Base-by-base conservation (phyloP, 2,797 vertebrate genomes). In the Esox lucius region DNA sequence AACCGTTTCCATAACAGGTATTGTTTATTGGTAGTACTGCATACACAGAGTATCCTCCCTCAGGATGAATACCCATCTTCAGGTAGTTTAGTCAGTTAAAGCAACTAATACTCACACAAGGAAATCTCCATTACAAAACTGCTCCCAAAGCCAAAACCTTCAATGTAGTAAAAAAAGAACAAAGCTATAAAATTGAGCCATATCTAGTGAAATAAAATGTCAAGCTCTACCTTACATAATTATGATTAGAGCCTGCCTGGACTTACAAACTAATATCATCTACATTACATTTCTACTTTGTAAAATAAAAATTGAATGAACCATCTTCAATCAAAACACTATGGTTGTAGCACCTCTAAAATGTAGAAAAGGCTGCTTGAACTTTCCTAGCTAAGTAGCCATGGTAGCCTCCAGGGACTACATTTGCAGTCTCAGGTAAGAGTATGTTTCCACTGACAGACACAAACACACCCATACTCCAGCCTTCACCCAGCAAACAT, bases 151-250 rank as follows among this genome's bases (percentile, higher is more conserved):
- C 89, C 85, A 85, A 91, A 91, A 80, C 65, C 91, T 83, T 77
- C 85, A 87, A 89, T 85, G 79, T 87, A 90, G 86, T 91, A 92
- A 53, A 91, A 91, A 91, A 91, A 89, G 72, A 68, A n/a, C 19
- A 15, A 75, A 80, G 89, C 83, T 84, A 81, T 46, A 75, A 89
- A 91, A 83, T 80, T 88, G 81, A 87, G 72, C 80, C 84, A 77
- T 81, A 81, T 85, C 66, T 79, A 75, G 78, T 86, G 82, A 81
- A 78, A 80, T 77, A 11, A 84, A 78, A 78, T 80, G 82, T 77
- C 81, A 86, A 81, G 84, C 81, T 81, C 68, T 80, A 76, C 84
- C 61, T 85, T 73, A 71, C 65, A 49, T 22, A 56, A 13, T 66
- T 82, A 76, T 78, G 82, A 84, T 84, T 83, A 73, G 42, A 90